Base-by-base conservation (phyloP, 2,113 vertebrate genomes). In the Leucoraja erinaceus region DNA sequence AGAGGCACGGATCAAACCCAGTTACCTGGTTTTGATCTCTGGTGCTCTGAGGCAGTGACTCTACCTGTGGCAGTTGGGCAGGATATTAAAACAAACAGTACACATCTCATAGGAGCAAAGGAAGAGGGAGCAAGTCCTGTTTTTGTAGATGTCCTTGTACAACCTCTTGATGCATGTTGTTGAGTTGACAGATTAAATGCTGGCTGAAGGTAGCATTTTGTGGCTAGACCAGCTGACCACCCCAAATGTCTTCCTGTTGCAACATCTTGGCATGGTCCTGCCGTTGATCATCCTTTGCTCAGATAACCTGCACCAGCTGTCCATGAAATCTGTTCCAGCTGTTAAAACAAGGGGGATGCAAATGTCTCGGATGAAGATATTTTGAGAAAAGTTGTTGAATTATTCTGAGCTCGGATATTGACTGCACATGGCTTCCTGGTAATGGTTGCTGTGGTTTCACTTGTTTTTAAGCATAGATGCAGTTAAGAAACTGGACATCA, bases 251-350 rank as follows among this genome's bases (percentile, higher is more conserved):
- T 86, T 86, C 56, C 25, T 86, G 56, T 86, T 61, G 12, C 81
- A 31, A 12, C 54, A 59, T 61, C 81, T 86, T 59, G 81, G 81
- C 81, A 61, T 25, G 11, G 10, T 12, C 81, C 56, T 2, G 12
- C 4, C 56, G 22, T 61, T 28, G 20, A 6, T 16, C 59, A 63
- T 88, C 83, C 83, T 88, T 86, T 54, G n/a, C 83, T 88, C 28
- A 31, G 59, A 63, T 59, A 88, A 88, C 83, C 56, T 88, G 83
- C 31, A 63, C 83, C 83, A 88, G 83, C 83, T 88, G 81, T 61
- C 25, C 0, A 3, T 31, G 25, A 63, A 66, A 88, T 88, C 12
- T 31, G 12, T 88, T 63, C 83, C 83, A 88, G 83, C 59, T 88
- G 83, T 63, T 63, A 28, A 63, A 93, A 93, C 75, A 93, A 14